A percentile compares a stretch with the other conserved stretches of the same genome.
Evolutionary conservation across 1,140 invertebrate species (phyloP).

Genomic region (Ctenoplectra terminalis): DNA sequence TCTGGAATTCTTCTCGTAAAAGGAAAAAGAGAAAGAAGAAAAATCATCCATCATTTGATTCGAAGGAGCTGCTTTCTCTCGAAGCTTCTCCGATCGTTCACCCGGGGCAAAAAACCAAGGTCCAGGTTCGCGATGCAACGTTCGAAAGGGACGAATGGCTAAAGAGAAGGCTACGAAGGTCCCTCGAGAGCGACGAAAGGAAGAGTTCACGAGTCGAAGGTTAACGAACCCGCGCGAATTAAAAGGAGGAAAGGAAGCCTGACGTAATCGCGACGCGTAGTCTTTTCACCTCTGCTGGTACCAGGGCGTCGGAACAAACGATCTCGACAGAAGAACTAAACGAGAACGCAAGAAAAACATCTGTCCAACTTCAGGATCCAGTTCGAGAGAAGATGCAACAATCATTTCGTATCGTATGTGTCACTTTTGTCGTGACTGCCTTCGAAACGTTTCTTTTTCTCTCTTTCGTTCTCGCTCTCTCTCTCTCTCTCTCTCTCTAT

Average conservation of each 20-base stretch:
- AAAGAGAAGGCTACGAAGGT: background rate
- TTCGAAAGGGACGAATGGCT: background rate
- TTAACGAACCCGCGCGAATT: conserved; percentile 58
- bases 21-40: background rate
- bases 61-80: background rate
- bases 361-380: conserved; percentile 44
- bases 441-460: background rate
- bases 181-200: background rate
- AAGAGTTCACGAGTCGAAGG: conserved; percentile 38
- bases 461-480: background rate
- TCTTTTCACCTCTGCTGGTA: conserved; percentile 21
- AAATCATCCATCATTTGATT: background rate
- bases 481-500: background rate
- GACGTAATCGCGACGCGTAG: conserved; percentile 41
- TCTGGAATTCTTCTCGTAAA: too few species aligned
- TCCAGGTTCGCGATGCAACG: background rate
- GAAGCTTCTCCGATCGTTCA: conserved; percentile 4
- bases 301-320: background rate
- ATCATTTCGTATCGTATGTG: conserved; percentile 53
- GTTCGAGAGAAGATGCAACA: conserved; percentile 41
- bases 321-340: background rate
- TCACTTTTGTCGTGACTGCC: conserved; percentile 48
- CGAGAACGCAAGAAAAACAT: conserved; percentile 55
- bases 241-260: conserved; percentile 46
- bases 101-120: conserved; percentile 4